phyloP scores from a whole-genome alignment of 2,797 vertebrate species.

The Chaetodon trifasciatus region DNA sequence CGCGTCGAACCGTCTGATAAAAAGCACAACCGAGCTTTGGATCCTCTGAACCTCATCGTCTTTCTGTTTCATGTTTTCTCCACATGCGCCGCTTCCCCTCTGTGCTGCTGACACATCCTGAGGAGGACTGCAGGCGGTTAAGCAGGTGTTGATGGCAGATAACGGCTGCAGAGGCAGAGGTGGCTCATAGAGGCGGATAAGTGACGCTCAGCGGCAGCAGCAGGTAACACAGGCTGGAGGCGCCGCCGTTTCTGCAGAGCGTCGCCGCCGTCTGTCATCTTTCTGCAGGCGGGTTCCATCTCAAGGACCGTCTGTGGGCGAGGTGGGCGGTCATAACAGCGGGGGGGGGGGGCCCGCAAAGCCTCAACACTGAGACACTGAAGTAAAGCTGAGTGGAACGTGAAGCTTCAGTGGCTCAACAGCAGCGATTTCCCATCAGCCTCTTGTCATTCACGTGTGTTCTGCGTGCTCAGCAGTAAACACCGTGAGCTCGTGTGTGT shows the following conservation, averaged over 20 bases:
- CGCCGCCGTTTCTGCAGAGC: not conserved
- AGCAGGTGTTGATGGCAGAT: slow-evolving; percentile 48
- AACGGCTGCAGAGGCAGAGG: slow-evolving; percentile 40
- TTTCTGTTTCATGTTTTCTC: not conserved
- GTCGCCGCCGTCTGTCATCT: slow-evolving; percentile 1
- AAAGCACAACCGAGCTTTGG: slow-evolving; percentile 4
- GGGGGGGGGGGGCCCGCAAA: slow-evolving; percentile 5
- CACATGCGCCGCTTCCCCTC: not conserved
- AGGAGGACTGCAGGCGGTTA: not conserved
- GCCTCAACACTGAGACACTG: not conserved
- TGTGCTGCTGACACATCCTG: not conserved
- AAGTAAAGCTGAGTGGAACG: too few species aligned
- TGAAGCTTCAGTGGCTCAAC: not conserved
- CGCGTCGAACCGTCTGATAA: not conserved
- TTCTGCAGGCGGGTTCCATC: slow-evolving; percentile 18
- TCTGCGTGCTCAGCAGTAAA: too few species aligned
- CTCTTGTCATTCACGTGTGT: too few species aligned
- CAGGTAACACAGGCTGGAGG: slow-evolving; percentile 18
- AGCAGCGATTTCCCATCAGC: not conserved
- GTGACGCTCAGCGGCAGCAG: slow-evolving; percentile 29
- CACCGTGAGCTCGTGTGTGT: too few species aligned
- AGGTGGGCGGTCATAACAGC: not conserved
- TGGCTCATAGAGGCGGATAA: slow-evolving; percentile 18
- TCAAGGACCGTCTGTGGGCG: slow-evolving; percentile 33
- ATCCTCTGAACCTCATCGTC: not conserved